A percentile compares a stretch with the other conserved stretches of the same genome.
These are phyloP conservation scores for Petrocephalus zakoni DNA, from an alignment of 2,113 vertebrate species.

Conservation along the genomic window DNA sequence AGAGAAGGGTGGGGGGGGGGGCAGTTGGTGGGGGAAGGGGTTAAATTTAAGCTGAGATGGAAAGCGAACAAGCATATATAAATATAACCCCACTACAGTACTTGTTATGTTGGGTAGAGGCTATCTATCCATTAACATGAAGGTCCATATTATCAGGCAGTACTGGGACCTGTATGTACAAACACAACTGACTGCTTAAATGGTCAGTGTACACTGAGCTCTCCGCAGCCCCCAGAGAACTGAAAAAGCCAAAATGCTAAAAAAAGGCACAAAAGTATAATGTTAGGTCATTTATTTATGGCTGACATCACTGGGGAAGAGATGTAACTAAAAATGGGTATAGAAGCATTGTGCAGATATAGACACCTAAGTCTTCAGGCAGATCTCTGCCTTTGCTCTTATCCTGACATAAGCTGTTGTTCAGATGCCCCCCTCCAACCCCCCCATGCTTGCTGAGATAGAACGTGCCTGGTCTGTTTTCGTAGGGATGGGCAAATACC, in stretches of 20 bases:
- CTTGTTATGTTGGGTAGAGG: conserved; percentile 32
- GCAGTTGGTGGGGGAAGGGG: not conserved
- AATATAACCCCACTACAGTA: conserved; percentile 33
- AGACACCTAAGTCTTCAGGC: not conserved
- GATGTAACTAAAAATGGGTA: not conserved
- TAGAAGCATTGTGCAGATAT: not conserved
- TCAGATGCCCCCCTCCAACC: not conserved
- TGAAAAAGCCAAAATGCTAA: not conserved
- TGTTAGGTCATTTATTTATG: conserved; percentile 11
- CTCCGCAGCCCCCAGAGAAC: not conserved
- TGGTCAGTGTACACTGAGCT: not conserved
- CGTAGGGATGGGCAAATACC: conserved; percentile 85
- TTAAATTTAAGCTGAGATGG: conserved; percentile 35
- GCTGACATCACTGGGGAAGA: not conserved
- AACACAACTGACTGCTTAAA: not conserved
- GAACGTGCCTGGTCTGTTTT: conserved; percentile 9
- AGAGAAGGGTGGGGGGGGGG: conserved; percentile 42
- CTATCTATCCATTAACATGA: conserved; percentile 35
- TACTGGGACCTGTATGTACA: not conserved
- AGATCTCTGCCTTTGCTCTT: not conserved
- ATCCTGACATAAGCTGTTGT: not conserved
- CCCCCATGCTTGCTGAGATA: not conserved
- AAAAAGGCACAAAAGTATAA: not conserved
- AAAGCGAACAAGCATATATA: conserved; percentile 32
- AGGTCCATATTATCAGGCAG: conserved; percentile 18